These are phyloP conservation scores for Sinohyriopsis cumingii DNA, from an alignment of 2,888 invertebrate genomes.

Conservation along the genomic window DNA sequence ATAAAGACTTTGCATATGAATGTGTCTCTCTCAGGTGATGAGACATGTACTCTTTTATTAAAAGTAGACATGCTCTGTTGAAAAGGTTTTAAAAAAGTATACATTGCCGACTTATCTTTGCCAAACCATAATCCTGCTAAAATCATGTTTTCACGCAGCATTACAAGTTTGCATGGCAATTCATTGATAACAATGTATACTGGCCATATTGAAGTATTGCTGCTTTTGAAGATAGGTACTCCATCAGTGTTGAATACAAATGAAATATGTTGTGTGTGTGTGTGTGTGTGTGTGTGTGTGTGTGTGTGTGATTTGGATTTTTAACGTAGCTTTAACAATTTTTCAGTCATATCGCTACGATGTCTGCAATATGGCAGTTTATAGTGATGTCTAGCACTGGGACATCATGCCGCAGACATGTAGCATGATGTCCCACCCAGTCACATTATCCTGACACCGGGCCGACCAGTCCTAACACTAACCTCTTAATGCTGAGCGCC, in stretches of 20 bases:
- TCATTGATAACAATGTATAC: slow-evolving; percentile 22
- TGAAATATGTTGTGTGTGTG: no score
- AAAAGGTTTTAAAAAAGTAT: slow-evolving; percentile 13
- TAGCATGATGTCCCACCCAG: no score
- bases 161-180: slow-evolving; percentile 14
- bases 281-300: no score
- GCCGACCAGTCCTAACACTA: no score
- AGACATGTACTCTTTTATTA: slow-evolving; percentile 2
- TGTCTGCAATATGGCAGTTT: no score
- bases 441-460: no score
- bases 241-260: slow-evolving; percentile 19
- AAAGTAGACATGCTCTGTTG: neutral
- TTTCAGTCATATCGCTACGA: no score
- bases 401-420: no score
- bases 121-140: slow-evolving; percentile 14
- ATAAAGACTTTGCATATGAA: slow-evolving; percentile 9
- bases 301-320: no score
- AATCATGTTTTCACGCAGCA: slow-evolving; percentile 19
- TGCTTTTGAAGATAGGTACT: slow-evolving; percentile 14
- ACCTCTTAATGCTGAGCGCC: no score
- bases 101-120: neutral
- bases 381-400: no score
- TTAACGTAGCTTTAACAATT: no score
- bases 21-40: slow-evolving; percentile 3
- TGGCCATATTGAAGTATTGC: slow-evolving; percentile 17